phyloP scores from a whole-genome alignment of 2,113 vertebrate species.

The Pollimyrus isidori region DNA sequence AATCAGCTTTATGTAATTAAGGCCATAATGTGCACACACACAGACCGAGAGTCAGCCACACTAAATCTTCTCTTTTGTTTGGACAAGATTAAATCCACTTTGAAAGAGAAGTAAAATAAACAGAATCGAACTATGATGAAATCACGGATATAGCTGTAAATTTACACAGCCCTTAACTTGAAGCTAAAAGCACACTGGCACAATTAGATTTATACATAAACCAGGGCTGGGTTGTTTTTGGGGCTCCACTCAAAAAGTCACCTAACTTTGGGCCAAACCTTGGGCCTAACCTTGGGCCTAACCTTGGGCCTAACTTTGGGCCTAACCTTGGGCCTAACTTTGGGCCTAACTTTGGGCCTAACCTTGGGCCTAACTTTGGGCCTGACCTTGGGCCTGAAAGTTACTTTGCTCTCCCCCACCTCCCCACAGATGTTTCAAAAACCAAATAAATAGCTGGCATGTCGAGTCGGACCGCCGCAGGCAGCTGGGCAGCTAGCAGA shows the following conservation, averaged over 20 bases:
- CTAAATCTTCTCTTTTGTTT: not conserved
- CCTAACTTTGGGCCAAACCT: not conserved
- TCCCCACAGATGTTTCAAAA: not conserved
- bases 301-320: too few species aligned
- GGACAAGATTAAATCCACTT: not conserved
- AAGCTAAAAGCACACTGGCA: not conserved
- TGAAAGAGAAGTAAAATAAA: not conserved
- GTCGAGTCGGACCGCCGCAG: not conserved
- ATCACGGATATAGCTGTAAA: not conserved
- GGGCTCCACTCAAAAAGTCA: not conserved
- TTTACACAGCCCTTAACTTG: not conserved
- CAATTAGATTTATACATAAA: not conserved
- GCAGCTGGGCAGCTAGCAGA: not conserved
- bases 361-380: too few species aligned
- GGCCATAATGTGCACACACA: slow-evolving; percentile 22
- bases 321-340: not conserved
- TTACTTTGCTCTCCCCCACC: not conserved
- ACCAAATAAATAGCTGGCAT: not conserved
- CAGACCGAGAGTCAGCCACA: not conserved
- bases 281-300: not conserved
- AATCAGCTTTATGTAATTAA: slow-evolving; percentile 50
- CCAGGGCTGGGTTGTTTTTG: not conserved
- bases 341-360: too few species aligned
- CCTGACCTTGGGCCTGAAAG: not conserved
- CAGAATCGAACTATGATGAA: not conserved